Evolutionary conservation across 2,113 vertebrate genomes (phyloP).

Genomic region (Neotragus pygmaeus): DNA sequence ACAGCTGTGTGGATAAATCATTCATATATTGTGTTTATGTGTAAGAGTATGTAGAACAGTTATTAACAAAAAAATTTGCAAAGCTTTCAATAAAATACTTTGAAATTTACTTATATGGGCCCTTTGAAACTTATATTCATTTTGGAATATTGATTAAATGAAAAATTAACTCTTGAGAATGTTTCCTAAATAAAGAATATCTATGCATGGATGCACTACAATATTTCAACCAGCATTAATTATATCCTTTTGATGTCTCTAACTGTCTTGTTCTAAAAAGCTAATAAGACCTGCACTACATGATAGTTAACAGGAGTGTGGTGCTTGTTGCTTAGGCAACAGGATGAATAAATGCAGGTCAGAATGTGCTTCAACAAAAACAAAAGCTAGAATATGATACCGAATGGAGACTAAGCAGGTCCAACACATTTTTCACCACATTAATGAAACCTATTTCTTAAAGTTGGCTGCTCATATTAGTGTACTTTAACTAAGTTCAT

Average conservation of each 20-base stretch:
- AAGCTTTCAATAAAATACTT: slow-evolving; percentile 43
- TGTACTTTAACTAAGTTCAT: slow-evolving; percentile 27
- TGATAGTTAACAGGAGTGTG: slow-evolving; percentile 81
- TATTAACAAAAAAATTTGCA: slow-evolving; percentile 48
- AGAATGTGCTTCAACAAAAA: slow-evolving; percentile 81
- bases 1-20: slow-evolving; percentile 19
- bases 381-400: slow-evolving; percentile 72
- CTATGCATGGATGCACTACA: slow-evolving; percentile 18
- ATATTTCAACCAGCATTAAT: slow-evolving; percentile 73
- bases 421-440: slow-evolving; percentile 64
- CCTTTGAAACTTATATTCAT: slow-evolving; percentile 14
- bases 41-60: background rate
- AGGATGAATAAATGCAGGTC: slow-evolving; percentile 90
- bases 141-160: slow-evolving; percentile 62
- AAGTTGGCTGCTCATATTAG: slow-evolving; percentile 31
- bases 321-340: slow-evolving; percentile 92
- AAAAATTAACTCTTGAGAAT: slow-evolving; percentile 54
- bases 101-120: slow-evolving; percentile 49
- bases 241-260: slow-evolving; percentile 70
- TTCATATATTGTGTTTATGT: background rate
- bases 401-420: slow-evolving; percentile 58
- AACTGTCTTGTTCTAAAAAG: slow-evolving; percentile 74
- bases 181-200: slow-evolving; percentile 41
- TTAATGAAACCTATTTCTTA: slow-evolving; percentile 58
- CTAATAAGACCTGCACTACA: slow-evolving; percentile 79